Percentiles rank a stretch among this genome's conserved stretches.
Evolutionary conservation across 2,797 vertebrate genomes (phyloP).

Genomic region (Trichosurus vulpecula): DNA sequence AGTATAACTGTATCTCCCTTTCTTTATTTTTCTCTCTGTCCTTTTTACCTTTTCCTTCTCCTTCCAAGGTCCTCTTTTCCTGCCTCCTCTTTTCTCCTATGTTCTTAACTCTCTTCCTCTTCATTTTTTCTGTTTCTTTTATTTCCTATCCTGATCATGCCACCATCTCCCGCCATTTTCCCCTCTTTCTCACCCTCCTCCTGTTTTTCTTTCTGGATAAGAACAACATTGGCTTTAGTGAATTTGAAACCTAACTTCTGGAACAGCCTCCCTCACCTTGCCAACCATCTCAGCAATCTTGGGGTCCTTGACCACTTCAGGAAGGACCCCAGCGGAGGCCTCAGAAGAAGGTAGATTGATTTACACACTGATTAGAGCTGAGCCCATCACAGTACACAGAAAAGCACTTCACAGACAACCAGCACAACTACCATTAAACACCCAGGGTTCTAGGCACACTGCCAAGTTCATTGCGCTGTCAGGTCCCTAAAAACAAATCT

Average conservation of each 20-base stretch:
- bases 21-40: not conserved
- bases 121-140: not conserved
- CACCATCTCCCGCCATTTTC: not conserved
- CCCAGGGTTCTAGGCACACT: not conserved
- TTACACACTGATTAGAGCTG: not conserved
- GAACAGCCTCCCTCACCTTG: not conserved
- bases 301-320: not conserved
- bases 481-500: not conserved
- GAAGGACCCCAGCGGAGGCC: not conserved
- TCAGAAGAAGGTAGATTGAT: not conserved
- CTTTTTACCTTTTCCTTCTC: not conserved
- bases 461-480: not conserved
- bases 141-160: not conserved
- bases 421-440: not conserved
- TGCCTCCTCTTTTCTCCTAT: not conserved
- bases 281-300: not conserved
- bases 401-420: not conserved
- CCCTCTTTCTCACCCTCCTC: not conserved
- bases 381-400: not conserved
- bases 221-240: not conserved
- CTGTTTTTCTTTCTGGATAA: not conserved
- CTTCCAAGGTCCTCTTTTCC: not conserved
- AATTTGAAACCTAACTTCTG: not conserved
- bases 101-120: not conserved
- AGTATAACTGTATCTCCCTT: not conserved